Base-by-base conservation (phyloP, 2,888 invertebrate species). In the Cerceris rybyensis region DNA sequence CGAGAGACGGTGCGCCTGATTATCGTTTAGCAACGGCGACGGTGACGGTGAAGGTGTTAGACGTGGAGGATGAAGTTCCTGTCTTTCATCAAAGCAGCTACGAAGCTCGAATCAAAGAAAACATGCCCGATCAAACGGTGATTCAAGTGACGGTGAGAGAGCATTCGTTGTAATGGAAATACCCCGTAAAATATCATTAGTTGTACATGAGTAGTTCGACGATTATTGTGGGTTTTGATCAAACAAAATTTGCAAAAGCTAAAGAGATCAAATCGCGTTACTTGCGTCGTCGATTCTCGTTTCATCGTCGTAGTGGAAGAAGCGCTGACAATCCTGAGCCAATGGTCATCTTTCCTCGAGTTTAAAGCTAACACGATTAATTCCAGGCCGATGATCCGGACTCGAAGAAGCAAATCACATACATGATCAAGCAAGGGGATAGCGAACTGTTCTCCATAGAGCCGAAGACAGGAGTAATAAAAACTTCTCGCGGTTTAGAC, bases 1-100 rank as follows among this genome's bases (percentile, higher is more conserved):
- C 98, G 0, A 96, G 95, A 90, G 98, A 98, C 90, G 97, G 97
- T 17, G 98, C 97, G 0, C 95, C 96, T 0, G 97, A 98, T 93
- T 96, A 96, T 5, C 94, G 98, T 13, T 93, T 98, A 50, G 97
- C 97, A 2, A 98, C 98, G 0, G 97, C 98, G 0, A 97, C 97
- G 0, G 97, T 98, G 9, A 96, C 97, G 0, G 95, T 98, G 0
- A 93, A 94, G 85, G 97, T 98, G 0, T 93, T 95, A 65, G 98
- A 98, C 90, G 93, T 96, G 0, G 95, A 96, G 69, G 98, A 98
- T 90, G 98, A 98, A 91, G 93, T 95, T 52, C 98, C 98, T 0
- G 93, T 96, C 60, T 98, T 98, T 92, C 93, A 93, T 66, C 95
- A 96, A 81, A 93, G 95, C 0, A 93, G 95, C 41, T 97, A 98